A percentile compares a stretch with the other conserved stretches of the same genome.
Evolutionary conservation across 2,888 invertebrate genomes (phyloP).

Genomic region (Oscheius myriophilus): DNA sequence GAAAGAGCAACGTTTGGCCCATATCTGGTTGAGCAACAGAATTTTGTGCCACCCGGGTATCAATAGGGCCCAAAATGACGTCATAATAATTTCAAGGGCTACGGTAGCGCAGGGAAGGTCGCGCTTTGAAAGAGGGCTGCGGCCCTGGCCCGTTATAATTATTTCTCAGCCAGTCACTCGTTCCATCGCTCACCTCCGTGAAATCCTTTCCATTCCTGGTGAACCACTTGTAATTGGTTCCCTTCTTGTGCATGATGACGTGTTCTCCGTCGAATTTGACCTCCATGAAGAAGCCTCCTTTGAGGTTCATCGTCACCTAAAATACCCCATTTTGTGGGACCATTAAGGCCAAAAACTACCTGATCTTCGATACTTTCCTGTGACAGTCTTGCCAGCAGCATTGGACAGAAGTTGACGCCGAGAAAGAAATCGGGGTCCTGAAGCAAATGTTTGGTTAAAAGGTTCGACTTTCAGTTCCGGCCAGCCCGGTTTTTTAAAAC

Average conservation of each 20-base stretch:
- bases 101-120: too few species aligned
- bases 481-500: constrained; percentile 1
- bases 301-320: constrained; percentile 12
- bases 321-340: background rate
- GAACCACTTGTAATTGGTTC: constrained; percentile 60
- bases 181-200: constrained; percentile 32
- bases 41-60: too few species aligned
- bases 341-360: background rate
- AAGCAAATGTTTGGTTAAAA: too few species aligned
- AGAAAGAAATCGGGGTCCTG: constrained; percentile 30
- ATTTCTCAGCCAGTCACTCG: too few species aligned
- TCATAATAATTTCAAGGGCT: too few species aligned
- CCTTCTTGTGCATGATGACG: constrained; percentile 60
- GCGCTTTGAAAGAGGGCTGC: too few species aligned
- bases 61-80: too few species aligned
- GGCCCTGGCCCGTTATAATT: too few species aligned
- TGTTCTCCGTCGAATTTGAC: constrained; percentile 69
- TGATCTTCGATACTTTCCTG: constrained; percentile 30
- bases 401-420: constrained; percentile 37
- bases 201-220: constrained; percentile 62
- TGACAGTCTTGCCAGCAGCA: constrained; percentile 35
- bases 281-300: constrained; percentile 62
- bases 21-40: too few species aligned
- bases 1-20: too few species aligned
- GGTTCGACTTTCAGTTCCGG: background rate